phyloP scores from a whole-genome alignment of 2,113 vertebrate species.

The Penelope pileata region DNA sequence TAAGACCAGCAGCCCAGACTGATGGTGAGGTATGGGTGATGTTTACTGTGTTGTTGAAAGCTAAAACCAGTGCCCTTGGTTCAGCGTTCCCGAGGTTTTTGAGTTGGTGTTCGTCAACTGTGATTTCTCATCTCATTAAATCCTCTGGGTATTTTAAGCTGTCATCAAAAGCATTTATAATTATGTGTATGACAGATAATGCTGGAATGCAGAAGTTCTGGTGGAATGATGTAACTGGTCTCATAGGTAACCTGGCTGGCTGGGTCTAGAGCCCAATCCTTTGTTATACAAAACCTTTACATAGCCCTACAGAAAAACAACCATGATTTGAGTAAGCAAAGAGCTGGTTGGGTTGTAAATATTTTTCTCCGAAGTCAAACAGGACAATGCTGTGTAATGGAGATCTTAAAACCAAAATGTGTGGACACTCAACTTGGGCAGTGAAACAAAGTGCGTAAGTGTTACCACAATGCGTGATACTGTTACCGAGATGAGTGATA shows the following conservation, averaged over 20 bases:
- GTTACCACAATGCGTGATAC: no score
- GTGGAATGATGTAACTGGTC: background rate
- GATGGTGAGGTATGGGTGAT: no score
- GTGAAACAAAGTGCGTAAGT: background rate
- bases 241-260: background rate
- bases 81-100: background rate
- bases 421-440: background rate
- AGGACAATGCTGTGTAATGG: background rate
- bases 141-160: background rate
- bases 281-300: background rate
- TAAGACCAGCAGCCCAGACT: background rate
- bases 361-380: background rate
- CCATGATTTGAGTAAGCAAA: background rate
- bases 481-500: background rate
- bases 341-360: background rate
- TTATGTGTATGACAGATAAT: background rate
- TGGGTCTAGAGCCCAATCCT: background rate
- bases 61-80: background rate
- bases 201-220: background rate
- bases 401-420: background rate
- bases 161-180: background rate
- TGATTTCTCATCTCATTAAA: background rate
- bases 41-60: background rate
- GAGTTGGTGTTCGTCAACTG: background rate
- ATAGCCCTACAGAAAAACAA: background rate